A percentile compares a stretch with the other conserved stretches of the same genome.
Conservation (phyloP, 1,140 invertebrate genomes). For the Probaryconus sp. region DNA sequence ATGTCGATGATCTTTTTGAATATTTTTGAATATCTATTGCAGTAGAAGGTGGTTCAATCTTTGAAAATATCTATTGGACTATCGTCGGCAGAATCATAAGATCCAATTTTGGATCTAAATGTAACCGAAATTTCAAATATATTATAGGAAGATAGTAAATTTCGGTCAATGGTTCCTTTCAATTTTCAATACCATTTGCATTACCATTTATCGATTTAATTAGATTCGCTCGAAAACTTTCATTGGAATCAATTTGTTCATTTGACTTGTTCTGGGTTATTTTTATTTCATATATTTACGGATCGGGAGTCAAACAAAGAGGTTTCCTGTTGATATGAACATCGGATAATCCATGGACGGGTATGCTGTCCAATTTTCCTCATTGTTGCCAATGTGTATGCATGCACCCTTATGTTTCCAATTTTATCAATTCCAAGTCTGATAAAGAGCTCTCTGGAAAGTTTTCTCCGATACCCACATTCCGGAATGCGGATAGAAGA, state of each 20-base stretch:
- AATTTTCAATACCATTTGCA: constrained; percentile 1
- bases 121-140: constrained; percentile 18
- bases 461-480: constrained; percentile 20
- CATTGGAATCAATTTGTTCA: constrained; percentile 14
- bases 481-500: constrained; percentile 26
- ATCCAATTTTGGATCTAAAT: constrained; percentile 30
- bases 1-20: constrained; percentile 5
- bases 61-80: constrained; percentile 10
- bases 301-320: constrained; percentile 32
- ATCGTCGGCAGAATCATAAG: constrained; percentile 8
- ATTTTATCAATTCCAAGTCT: constrained; percentile 39
- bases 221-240: constrained; percentile 13
- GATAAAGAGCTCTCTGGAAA: constrained; percentile 30
- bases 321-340: constrained; percentile 20
- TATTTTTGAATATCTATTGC: background rate
- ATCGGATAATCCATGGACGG: constrained; percentile 19
- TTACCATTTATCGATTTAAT: constrained; percentile 17
- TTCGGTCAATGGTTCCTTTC: constrained; percentile 5
- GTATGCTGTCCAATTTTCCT: constrained; percentile 30
- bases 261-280: constrained; percentile 9
- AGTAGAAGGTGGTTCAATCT: constrained; percentile 14
- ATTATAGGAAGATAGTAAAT: constrained; percentile 4
- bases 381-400: constrained; percentile 45
- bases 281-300: constrained; percentile 27
- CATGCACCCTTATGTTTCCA: constrained; percentile 32